phyloP scores from a whole-genome alignment of 1,140 invertebrate genomes.

The Hylaeus anthracinus region DNA sequence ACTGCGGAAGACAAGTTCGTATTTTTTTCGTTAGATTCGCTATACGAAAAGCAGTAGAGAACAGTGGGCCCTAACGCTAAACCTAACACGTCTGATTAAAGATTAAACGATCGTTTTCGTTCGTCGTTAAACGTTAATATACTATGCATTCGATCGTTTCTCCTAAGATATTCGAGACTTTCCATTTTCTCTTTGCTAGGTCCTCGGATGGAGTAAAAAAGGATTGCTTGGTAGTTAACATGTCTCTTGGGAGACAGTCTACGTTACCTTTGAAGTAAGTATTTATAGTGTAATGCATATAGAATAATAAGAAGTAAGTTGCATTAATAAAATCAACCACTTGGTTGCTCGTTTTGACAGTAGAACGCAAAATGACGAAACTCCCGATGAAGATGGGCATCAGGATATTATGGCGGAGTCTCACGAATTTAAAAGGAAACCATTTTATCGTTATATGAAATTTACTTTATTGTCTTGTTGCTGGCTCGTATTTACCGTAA shows the following conservation, averaged over 20 bases:
- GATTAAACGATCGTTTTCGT: too few species aligned
- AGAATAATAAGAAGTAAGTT: not conserved
- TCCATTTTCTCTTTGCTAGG: slow-evolving; percentile 17
- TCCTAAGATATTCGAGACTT: not conserved
- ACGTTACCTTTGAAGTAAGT: slow-evolving; percentile 11
- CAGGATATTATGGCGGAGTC: slow-evolving; percentile 22
- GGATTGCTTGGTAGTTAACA: slow-evolving; percentile 57
- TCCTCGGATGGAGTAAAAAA: slow-evolving; percentile 23
- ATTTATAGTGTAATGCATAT: too few species aligned
- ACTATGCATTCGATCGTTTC: not conserved
- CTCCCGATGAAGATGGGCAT: slow-evolving; percentile 38
- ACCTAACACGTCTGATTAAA: too few species aligned
- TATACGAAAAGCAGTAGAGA: not conserved
- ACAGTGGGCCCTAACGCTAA: not conserved
- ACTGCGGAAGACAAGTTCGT: slow-evolving; percentile 33
- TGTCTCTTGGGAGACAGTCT: slow-evolving; percentile 44
- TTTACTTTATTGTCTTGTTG: slow-evolving; percentile 64
- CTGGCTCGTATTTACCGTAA: slow-evolving; percentile 74
- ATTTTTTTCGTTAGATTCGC: not conserved
- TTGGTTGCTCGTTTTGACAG: not conserved
- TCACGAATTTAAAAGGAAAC: slow-evolving; percentile 50
- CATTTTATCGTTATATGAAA: slow-evolving; percentile 67
- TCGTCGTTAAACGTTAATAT: too few species aligned
- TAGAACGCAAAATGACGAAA: slow-evolving; percentile 9
- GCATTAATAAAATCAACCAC: not conserved